Percentiles rank a stretch among this genome's conserved stretches.
These are phyloP conservation scores for Poecilia latipinna DNA, from an alignment of 2,113 vertebrate species.

Conservation along the genomic window DNA sequence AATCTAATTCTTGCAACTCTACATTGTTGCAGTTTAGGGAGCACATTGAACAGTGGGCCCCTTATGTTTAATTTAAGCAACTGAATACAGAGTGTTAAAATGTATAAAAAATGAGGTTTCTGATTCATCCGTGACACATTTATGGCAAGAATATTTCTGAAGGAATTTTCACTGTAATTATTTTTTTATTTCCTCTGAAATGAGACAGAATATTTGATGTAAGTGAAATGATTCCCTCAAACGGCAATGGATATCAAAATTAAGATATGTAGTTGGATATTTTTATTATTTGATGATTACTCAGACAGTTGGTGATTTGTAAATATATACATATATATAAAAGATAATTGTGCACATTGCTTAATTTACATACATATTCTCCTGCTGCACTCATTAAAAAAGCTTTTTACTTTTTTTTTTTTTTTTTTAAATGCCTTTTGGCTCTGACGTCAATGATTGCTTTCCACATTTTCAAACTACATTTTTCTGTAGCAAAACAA, in stretches of 20 bases:
- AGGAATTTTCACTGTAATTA: slow-evolving; percentile 14
- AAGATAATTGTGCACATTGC: slow-evolving; percentile 9
- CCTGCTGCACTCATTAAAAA: slow-evolving; percentile 9
- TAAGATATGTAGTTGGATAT: slow-evolving; percentile 5
- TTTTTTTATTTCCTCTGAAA: slow-evolving; percentile 17
- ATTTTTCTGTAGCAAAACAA: slow-evolving; percentile 31
- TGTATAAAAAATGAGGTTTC: slow-evolving; percentile 7
- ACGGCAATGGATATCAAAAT: slow-evolving; percentile 11
- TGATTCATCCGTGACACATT: slow-evolving; percentile 25
- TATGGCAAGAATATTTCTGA: slow-evolving; percentile 5
- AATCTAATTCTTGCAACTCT: slow-evolving; percentile 25
- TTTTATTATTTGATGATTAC: slow-evolving; percentile 12
- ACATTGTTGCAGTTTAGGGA: slow-evolving; percentile 18
- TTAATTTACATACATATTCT: slow-evolving; percentile 18
- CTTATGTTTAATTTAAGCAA: neutral
- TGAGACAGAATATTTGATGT: slow-evolving; percentile 27
- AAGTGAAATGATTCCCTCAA: neutral
- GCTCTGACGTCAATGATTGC: slow-evolving; percentile 22
- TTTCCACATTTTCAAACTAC: slow-evolving; percentile 28
- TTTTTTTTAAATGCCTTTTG: slow-evolving; percentile 23
- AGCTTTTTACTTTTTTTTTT: neutral
- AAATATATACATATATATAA: slow-evolving; percentile 7
- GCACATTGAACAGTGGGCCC: slow-evolving; percentile 16
- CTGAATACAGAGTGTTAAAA: slow-evolving; percentile 11
- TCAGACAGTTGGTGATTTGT: slow-evolving; percentile 12